Evolutionary conservation across 37 sponge, comb jelly and placozoan species (phyloP), one percentile per base, ranked within the genome.

Genomic region (Trichoplax adhaerens): DNA sequence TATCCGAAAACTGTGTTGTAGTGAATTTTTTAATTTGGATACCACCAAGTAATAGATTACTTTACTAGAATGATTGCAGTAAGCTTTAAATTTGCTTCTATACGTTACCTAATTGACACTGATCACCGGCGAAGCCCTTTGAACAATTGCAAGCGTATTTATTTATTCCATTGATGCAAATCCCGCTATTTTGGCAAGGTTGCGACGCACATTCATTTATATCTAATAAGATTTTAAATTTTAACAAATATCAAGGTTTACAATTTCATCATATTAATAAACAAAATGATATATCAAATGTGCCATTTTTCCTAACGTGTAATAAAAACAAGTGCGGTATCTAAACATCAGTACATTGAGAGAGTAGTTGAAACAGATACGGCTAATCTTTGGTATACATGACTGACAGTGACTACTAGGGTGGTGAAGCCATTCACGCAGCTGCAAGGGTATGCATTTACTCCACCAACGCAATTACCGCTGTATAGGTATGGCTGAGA

Each of bases 201-300:
- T 29, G 29, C 29, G 29, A 29, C 29, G 29, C 29, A 29, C 29
- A 67, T 67, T 67, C 69, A 12, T 67, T 53, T 8, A 67, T 53
- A 65, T 72, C 68, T 3, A 46, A 52, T 69, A 71, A 54, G 69
- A 86, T 1, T 70, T 80, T 4, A 53, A 10, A 1, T 59, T 56
- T 51, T 83, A 86, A 29, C 29, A 29, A 29, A 29, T 29, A 29
- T 29, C 29, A 29, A 29, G 54, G 29, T 48, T 61, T 83, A 86
- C 29, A 29, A 29, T 29, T 29, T 29, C 29, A 29, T 29, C 29
- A 29, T 29, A 29, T 29, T 29, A 29, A 29, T 29, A 29, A 29
- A 29, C 8, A 52, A 67, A 48, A 72, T 29, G 29, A 29, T 29
- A 29, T 29, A 29, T 29, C 29, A 29, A 29, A 29, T 29, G 29